A percentile compares a stretch with the other conserved stretches of the same genome.
Evolutionary conservation across 2,797 vertebrate species (phyloP).

Genomic region (Knipowitschia caucasica): DNA sequence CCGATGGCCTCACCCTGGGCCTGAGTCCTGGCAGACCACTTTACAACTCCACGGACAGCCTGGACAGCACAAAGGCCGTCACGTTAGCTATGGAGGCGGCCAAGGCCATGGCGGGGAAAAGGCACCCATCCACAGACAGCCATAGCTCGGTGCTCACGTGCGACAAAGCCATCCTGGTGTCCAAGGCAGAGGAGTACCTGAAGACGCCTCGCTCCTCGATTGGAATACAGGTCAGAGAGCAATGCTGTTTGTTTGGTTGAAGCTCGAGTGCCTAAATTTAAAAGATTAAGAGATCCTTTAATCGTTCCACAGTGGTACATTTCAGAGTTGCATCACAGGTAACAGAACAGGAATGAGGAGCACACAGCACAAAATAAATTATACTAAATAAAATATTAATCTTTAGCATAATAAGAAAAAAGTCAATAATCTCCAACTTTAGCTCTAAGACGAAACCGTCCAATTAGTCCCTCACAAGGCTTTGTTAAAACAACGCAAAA

Average conservation of each 20-base stretch:
- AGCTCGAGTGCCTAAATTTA: too few relatives aligned
- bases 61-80: conserved; percentile 95
- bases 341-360: too few relatives aligned
- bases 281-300: too few relatives aligned
- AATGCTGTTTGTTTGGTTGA: neutral
- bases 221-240: conserved; percentile 87
- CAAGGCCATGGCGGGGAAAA: conserved; percentile 73
- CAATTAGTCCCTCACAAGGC: too few relatives aligned
- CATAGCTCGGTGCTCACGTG: conserved; percentile 83
- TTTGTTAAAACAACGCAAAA: too few relatives aligned
- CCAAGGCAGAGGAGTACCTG: conserved; percentile 91
- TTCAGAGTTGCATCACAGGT: too few relatives aligned
- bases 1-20: conserved; percentile 61
- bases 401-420: too few relatives aligned
- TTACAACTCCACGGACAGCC: conserved; percentile 93
- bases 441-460: too few relatives aligned
- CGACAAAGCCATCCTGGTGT: conserved; percentile 88
- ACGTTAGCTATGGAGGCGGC: conserved; percentile 91
- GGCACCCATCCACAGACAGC: conserved; percentile 78
- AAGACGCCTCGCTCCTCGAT: conserved; percentile 91
- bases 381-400: too few relatives aligned
- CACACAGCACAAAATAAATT: too few relatives aligned
- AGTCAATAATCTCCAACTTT: too few relatives aligned
- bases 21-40: conserved; percentile 76
- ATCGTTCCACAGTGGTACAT: too few relatives aligned